Base-by-base conservation (phyloP, 2,797 vertebrate species). In the Passerculus sandwichensis region DNA sequence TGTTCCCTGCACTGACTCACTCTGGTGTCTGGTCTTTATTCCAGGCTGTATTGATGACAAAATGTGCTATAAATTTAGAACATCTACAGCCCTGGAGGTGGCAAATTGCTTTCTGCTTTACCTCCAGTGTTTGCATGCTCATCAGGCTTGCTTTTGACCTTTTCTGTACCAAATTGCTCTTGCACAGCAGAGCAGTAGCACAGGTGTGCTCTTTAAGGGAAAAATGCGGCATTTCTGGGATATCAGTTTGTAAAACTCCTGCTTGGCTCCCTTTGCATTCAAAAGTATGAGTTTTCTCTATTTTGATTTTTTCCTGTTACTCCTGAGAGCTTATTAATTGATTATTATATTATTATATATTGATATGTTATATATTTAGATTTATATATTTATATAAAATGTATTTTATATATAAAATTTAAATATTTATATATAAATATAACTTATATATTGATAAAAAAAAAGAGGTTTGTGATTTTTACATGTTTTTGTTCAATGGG, bases 131-230 rank as follows among this genome's bases (percentile, higher is more conserved):
- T 84, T 78, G 70, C 45, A 6, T 23, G 47, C 16, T 13, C 76
- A 75, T 70, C 89, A 20, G 15, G 70, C 67, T 88, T 72, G 81
- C 85, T 85, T 96, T 53, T 60, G 88, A 90, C 87, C 72, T 85
- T 79, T 40, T 34, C 36, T 11, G 4, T 44, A 34, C 54, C 15
- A 15, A n/a, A 61, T 45, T 66, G 51, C 65, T 77, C 23, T 47
- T 19, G 56, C 26, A 10, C 5, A 50, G 57, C 56, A 48, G 51
- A 77, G 78, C 57, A 40, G 89, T 59, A 72, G 44, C 79, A 65
- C 97, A 97, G 97, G 97, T 98, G 97, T 85, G 73, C 62, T 85
- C 89, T 95, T 89, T 65, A 34, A 65, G 75, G 51, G 62, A 76
- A 94, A 95, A 97, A 96, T 94, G 94, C 53, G 82, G 72, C 78